Percentiles rank a stretch among this genome's conserved stretches.
phyloP scores from a whole-genome alignment of 2,113 vertebrate species.

The Scalopus aquaticus region DNA sequence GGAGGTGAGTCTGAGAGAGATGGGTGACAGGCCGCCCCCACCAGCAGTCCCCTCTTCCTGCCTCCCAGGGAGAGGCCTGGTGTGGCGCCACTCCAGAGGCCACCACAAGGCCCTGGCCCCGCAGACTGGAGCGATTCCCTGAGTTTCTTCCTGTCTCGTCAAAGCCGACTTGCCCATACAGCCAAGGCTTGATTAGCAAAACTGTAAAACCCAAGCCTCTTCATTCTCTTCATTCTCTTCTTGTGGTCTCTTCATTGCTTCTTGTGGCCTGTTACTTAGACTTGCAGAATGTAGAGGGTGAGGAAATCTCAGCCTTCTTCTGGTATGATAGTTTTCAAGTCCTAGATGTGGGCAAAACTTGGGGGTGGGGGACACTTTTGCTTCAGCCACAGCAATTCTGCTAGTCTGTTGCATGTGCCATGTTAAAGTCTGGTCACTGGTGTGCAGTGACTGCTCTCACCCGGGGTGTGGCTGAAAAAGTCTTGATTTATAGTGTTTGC shows the following conservation, averaged over 20 bases:
- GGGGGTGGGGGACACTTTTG: neutral
- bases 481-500: neutral
- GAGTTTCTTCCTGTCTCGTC: neutral
- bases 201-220: neutral
- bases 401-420: neutral
- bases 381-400: neutral
- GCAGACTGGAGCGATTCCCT: neutral
- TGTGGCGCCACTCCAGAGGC: neutral
- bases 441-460: no score
- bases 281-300: neutral
- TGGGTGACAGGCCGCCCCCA: neutral
- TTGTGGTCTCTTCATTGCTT: fast-evolving
- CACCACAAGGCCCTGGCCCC: neutral
- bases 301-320: neutral
- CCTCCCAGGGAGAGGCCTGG: neutral
- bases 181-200: neutral
- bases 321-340: neutral
- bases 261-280: neutral
- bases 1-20: neutral
- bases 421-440: no score
- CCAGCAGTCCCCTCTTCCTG: neutral
- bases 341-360: neutral
- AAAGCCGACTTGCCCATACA: neutral
- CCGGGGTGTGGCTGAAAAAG: neutral
- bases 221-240: neutral